Base-by-base conservation (phyloP, 2,888 invertebrate genomes). In the Camptogramma bilineatum region DNA sequence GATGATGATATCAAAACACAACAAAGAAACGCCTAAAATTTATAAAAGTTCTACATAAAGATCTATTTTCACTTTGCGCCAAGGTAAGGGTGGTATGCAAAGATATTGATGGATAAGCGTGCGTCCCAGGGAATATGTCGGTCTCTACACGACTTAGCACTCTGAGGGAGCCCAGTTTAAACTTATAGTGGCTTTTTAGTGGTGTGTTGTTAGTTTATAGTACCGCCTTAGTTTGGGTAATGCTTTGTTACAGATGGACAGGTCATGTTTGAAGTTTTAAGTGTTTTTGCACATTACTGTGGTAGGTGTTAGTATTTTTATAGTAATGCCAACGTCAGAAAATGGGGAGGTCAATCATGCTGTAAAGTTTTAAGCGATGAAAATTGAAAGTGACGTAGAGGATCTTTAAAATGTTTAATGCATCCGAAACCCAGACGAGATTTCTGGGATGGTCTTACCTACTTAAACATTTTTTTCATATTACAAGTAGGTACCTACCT, bases 131-230 rank as follows among this genome's bases (percentile, higher is more conserved):
- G 93, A 93, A 91, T 90, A 85, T 73, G 44, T 50, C 66, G 81
- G 90, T 88, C 93, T 82, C 93, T 69, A 93, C 93, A 93, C 88
- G 93, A 84, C 90, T 91, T 91, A 88, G 92, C 93, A 93, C 93
- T 93, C 90, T 86, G 86, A 86, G 85, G 84, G 82, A 80, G 80
- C 78, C 72, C 69, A 83, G 81, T 89, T 88, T 88, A 87, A 86
- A 90, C 81, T 76, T 73, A 70, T 75, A 80, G 75, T 74, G 77
- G 76, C 65, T 78, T 76, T 80, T 79, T 77, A 80, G 80, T 75
- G 75, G 75, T 71, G 44, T 53, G 28, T 44, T 62, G 39, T 52
- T 31, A n/a, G 46, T 54, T 24, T 58, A 57, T 51, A n/a, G n/a
- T n/a, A 70, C 68, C 73, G 72, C 73, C 70, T 60, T 74, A 64